Base-by-base conservation (phyloP, 2,888 invertebrate genomes). In the Pristionchus fissidentatus region DNA sequence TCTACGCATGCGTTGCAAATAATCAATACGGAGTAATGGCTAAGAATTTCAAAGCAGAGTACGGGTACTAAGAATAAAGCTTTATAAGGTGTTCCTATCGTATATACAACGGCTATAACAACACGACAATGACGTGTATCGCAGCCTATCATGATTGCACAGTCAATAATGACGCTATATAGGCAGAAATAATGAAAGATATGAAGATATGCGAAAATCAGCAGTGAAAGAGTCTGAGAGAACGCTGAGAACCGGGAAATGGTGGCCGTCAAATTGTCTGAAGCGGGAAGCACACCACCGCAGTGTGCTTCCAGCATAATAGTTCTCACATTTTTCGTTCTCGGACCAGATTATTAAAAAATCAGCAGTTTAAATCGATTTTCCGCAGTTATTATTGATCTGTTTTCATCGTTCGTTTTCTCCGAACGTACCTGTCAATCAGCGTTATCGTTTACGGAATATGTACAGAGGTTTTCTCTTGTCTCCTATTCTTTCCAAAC, bases 31-130 rank as follows among this genome's bases (percentile, higher is more conserved):
- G 92, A 26, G 90, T 91, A 4, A 92, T 92, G 92, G 92, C 92
- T 1, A 92, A 92, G 86, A 92, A 92, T 84, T 92, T 92, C 84
- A 92, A 92, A 85, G 92, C 92, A 19, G 92, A 92, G 84, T 92
- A 92, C 83, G 89, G 89, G 19, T 92, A 91, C 84, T 91, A 84
- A 87, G 55, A 79, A 87, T 83, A 83, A 46, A 78, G 19, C n/a
- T 38, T 70, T 22, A 3, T 7, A n/a, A n/a, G n/a, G n/a, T n/a
- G n/a, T n/a, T 29, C 29, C 60, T 10, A 60, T 19, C n/a, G 3
- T 70, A 26, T 41, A 46, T 22, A n/a, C 41, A 10, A 10, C 38
- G 70, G 13, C 10, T 19, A 41, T 15, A 32, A 10, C 22, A 15
- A 70, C n/a, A 70, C 38, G n/a, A 3, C 41, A 49, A 10, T 15